Evolutionary conservation across 2,888 invertebrate genomes (phyloP).

Genomic region (Allacma fusca): DNA sequence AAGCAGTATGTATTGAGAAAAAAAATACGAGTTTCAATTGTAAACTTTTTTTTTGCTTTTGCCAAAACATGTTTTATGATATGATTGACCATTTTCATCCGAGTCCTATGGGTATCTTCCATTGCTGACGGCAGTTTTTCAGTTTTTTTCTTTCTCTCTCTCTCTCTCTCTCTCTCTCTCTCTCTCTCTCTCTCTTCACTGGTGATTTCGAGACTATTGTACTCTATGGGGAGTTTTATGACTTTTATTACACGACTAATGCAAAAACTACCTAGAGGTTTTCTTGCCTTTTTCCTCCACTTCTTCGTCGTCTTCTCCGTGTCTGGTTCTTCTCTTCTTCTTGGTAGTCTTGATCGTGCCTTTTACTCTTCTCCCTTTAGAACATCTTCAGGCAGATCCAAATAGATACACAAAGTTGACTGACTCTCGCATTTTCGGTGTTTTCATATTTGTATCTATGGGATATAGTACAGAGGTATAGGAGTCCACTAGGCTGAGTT

Average conservation of each 20-base stretch:
- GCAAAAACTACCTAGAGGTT: constrained; percentile 40
- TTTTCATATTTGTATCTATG: neutral
- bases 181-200: constrained; percentile 31
- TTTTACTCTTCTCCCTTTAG: neutral
- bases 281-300: neutral
- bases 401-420: constrained; percentile 16
- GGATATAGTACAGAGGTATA: too few species aligned
- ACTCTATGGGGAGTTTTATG: constrained; percentile 46
- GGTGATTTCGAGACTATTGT: constrained; percentile 47
- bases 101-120: constrained; percentile 25
- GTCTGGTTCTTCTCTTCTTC: neutral
- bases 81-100: constrained; percentile 48
- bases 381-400: constrained; percentile 11
- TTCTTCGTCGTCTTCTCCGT: neutral
- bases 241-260: constrained; percentile 45
- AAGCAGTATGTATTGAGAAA: constrained; percentile 10
- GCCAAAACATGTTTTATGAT: constrained; percentile 46
- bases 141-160: constrained; percentile 28
- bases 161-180: neutral
- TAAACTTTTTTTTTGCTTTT: constrained; percentile 28
- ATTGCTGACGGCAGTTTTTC: constrained; percentile 31
- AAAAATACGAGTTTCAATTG: constrained; percentile 21
- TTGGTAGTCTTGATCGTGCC: neutral
- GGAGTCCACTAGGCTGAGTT: too few species aligned
- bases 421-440: neutral